phyloP scores from a whole-genome alignment of 2,113 vertebrate species.

The Pteropus alecto region DNA sequence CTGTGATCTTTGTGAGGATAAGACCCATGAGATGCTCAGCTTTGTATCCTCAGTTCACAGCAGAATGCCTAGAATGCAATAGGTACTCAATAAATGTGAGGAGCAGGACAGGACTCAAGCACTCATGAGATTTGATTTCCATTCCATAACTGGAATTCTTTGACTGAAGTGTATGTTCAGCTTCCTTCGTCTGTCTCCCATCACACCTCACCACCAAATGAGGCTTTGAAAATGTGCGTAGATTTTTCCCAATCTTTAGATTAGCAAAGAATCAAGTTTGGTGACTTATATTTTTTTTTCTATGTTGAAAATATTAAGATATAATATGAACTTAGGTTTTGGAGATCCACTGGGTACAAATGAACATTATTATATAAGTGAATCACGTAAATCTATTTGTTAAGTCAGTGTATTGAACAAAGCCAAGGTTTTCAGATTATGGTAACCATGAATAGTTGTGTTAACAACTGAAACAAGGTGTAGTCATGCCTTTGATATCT shows the following conservation, averaged over 20 bases:
- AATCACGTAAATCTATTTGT: neutral
- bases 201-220: neutral
- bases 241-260: neutral
- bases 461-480: neutral
- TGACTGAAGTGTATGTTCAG: neutral
- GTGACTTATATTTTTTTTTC: neutral
- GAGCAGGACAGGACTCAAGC: neutral
- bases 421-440: neutral
- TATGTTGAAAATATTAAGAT: constrained; percentile 11
- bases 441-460: neutral
- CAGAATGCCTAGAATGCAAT: neutral
- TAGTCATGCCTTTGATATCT: neutral
- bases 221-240: neutral
- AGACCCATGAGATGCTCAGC: neutral
- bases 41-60: neutral
- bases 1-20: neutral
- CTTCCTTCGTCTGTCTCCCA: neutral
- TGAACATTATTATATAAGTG: neutral
- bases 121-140: neutral
- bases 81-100: neutral
- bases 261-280: neutral
- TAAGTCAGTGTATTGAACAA: neutral
- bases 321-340: neutral
- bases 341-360: neutral
- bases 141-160: neutral